Evolutionary conservation across 2,888 invertebrate genomes (phyloP), one percentile per base, ranked within the genome.

Genomic region (Drosophila neonasuta): DNA sequence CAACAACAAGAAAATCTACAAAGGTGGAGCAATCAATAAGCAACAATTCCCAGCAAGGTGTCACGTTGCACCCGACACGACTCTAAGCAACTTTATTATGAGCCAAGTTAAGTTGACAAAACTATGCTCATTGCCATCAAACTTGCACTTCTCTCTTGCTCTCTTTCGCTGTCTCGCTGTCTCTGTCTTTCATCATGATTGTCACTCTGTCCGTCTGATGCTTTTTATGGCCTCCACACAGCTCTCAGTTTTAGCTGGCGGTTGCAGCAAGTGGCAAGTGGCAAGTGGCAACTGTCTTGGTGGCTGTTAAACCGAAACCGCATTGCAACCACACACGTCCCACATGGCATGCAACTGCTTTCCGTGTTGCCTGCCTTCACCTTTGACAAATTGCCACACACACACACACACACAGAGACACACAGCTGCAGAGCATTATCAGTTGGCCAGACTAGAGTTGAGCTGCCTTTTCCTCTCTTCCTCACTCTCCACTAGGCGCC

Each of bases 311-410:
- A 67, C 79, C 75, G 81, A 75, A 86, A 79, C 77, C 80, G 72
- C 82, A 83, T 67, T 72, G 66, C 68, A 79, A 80, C 83, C 84
- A 55, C 83, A 86, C 80, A 83, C 82, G 84, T 83, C 71, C 84
- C 75, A 80, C 80, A 83, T 79, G 82, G 80, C 82, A 77, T 74
- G 68, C 74, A 74, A 60, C 62, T 73, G 62, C 64, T 60, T 56
- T 45, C 51, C 48, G 50, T 50, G 50, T 41, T 29, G 54, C 20
- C 34, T 55, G 49, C 69, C 52, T 55, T 50, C 74, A 81, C 74
- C 74, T 82, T 85, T 79, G 78, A 82, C 80, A 82, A 80, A 78
- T 82, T 72, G 83, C 77, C 44, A 44, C 42, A 51, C 10, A 51
- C 39, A 48, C 10, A 51, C 39, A 48, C 24, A 48, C 15, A 30